phyloP scores from a whole-genome alignment of 2,113 vertebrate genomes.

The Barnardius zonarius region DNA sequence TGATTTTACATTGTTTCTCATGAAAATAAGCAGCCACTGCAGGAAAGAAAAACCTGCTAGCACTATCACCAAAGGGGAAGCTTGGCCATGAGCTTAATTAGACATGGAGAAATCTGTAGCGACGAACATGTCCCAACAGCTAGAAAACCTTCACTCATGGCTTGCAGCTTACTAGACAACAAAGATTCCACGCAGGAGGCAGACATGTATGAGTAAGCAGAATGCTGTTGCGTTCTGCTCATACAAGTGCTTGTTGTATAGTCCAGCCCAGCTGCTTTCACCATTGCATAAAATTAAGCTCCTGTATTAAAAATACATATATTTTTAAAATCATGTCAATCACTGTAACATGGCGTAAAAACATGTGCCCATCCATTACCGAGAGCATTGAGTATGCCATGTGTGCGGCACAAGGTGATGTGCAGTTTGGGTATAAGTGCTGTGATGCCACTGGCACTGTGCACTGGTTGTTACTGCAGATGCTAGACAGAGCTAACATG shows the following conservation, averaged over 20 bases:
- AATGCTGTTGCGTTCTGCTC: not conserved
- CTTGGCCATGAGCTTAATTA: constrained; percentile 37
- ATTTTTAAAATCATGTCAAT: rapidly evolving
- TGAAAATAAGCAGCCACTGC: not conserved
- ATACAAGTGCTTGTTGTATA: not conserved
- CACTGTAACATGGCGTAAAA: not conserved
- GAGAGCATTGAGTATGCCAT: not conserved
- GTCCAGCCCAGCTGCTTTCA: not conserved
- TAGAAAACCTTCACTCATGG: not conserved
- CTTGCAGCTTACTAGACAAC: not conserved
- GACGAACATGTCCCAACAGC: not conserved
- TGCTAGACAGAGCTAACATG: rapidly evolving
- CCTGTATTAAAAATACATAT: not conserved
- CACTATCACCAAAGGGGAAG: not conserved
- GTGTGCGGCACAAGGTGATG: not conserved
- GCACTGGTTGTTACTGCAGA: not conserved
- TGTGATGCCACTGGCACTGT: not conserved
- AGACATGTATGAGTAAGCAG: not conserved
- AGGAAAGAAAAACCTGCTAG: constrained; percentile 33
- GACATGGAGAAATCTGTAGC: not conserved
- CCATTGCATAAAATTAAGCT: not conserved
- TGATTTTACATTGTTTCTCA: constrained; percentile 14
- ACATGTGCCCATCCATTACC: rapidly evolving
- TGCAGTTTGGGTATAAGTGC: not conserved
- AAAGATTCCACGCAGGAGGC: not conserved